Percentiles rank a stretch among this genome's conserved stretches.
Evolutionary conservation across 1,140 invertebrate species (phyloP).

Genomic region (Cyphomyrmex costatus): DNA sequence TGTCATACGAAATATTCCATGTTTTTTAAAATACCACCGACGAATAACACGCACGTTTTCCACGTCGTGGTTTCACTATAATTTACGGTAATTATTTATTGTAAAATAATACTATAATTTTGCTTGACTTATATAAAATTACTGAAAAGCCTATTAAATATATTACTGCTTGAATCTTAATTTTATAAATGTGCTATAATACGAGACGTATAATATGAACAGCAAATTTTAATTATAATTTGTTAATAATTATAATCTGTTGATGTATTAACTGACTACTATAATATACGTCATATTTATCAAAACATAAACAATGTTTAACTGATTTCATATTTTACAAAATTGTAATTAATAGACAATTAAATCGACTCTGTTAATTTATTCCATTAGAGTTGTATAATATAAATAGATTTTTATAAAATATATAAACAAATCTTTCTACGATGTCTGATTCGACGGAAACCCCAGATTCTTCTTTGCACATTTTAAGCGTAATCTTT

Average conservation of each 20-base stretch:
- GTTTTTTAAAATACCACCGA: neutral
- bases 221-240: slow-evolving; percentile 1
- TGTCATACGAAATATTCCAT: neutral
- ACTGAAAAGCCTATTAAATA: neutral
- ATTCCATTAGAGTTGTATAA: neutral
- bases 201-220: neutral
- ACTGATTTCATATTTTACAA: neutral
- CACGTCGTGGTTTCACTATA: no score
- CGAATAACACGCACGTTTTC: neutral
- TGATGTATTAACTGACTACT: neutral
- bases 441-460: slow-evolving; percentile 10
- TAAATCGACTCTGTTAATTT: neutral
- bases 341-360: neutral
- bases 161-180: neutral
- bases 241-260: neutral
- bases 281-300: neutral
- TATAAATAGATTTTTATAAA: slow-evolving; percentile 2
- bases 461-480: neutral
- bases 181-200: neutral
- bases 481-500: slow-evolving; percentile 14
- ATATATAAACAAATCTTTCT: slow-evolving; percentile 16
- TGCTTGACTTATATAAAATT: neutral
- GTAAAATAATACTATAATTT: neutral
- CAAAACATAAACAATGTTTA: neutral
- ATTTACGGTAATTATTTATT: neutral